Conservation (phyloP, 1,140 invertebrate genomes). For the Brachionus koreanus region DNA sequence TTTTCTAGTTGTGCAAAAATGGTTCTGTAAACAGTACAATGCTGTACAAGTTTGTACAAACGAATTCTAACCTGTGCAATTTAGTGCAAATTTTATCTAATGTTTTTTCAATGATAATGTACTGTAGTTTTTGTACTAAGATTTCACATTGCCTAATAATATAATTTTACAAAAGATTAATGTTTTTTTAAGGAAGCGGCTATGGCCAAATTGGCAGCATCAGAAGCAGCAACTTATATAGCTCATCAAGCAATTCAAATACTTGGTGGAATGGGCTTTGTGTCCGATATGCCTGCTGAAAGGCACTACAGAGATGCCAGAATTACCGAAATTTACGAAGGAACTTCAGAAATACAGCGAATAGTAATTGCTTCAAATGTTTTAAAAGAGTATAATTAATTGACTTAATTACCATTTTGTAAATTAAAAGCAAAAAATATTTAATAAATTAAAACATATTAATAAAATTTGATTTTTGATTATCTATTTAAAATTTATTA, state of each 20-base stretch:
- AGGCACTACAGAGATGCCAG: constrained; percentile 80
- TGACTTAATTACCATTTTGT: not conserved
- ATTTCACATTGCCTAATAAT: too few species aligned
- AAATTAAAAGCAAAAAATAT: not conserved
- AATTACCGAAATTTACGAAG: constrained; percentile 70
- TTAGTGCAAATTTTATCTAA: too few species aligned
- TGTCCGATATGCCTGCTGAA: constrained; percentile 88
- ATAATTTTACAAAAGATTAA: too few species aligned
- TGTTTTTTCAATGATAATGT: too few species aligned
- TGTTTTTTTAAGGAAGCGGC: constrained; percentile 79
- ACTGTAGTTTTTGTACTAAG: too few species aligned
- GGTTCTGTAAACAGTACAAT: too few species aligned
- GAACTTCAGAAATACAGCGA: constrained; percentile 88
- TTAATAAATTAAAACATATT: not conserved
- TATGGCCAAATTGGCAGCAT: constrained; percentile 91
- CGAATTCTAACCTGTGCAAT: too few species aligned
- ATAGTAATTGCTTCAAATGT: constrained; percentile 85
- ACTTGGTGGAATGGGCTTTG: constrained; percentile 81
- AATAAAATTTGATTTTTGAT: too few species aligned
- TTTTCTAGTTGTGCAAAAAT: too few species aligned
- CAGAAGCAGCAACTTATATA: constrained; percentile 83
- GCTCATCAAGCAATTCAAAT: constrained; percentile 72
- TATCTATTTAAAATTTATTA: too few species aligned
- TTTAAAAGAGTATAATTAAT: constrained; percentile 70
- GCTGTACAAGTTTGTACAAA: too few species aligned